Percentiles rank a stretch among this genome's conserved stretches.
Evolutionary conservation across 2,888 invertebrate genomes (phyloP).

Genomic region (Malacosoma neustria): DNA sequence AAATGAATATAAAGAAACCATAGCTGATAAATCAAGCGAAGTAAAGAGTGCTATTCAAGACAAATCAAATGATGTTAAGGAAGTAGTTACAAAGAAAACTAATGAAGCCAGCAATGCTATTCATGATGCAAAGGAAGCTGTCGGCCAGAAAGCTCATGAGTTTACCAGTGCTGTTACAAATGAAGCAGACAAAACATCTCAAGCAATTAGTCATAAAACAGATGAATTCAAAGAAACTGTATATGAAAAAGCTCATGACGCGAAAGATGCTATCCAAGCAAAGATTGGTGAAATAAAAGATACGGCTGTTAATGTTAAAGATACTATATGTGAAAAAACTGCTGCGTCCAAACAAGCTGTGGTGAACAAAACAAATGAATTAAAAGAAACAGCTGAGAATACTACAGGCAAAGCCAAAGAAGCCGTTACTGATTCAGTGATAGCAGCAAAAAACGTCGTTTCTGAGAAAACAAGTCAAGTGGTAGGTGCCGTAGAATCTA

Average conservation of each 20-base stretch:
- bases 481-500: conserved; percentile 13
- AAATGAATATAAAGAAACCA: conserved; percentile 12
- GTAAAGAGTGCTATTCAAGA: conserved; percentile 22
- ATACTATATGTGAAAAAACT: conserved; percentile 20
- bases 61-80: conserved; percentile 25
- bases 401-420: conserved; percentile 27
- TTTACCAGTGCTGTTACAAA: conserved; percentile 21
- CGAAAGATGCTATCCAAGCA: conserved; percentile 23
- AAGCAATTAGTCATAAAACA: conserved; percentile 21
- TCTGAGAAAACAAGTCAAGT: conserved; percentile 8
- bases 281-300: conserved; percentile 26
- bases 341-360: conserved; percentile 13
- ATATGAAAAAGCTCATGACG: conserved; percentile 22
- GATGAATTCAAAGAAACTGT: conserved; percentile 23
- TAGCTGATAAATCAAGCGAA: conserved; percentile 18
- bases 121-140: conserved; percentile 18
- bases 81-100: conserved; percentile 14
- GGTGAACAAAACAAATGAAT: conserved; percentile 14
- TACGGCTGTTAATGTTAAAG: conserved; percentile 18
- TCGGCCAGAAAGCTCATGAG: conserved; percentile 20
- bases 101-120: conserved; percentile 15
- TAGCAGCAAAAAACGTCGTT: conserved; percentile 7
- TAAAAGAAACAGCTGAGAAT: conserved; percentile 21
- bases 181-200: conserved; percentile 20
- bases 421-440: conserved; percentile 21